Conservation (phyloP, 2,888 invertebrate species). For the Phorcus lineatus region DNA sequence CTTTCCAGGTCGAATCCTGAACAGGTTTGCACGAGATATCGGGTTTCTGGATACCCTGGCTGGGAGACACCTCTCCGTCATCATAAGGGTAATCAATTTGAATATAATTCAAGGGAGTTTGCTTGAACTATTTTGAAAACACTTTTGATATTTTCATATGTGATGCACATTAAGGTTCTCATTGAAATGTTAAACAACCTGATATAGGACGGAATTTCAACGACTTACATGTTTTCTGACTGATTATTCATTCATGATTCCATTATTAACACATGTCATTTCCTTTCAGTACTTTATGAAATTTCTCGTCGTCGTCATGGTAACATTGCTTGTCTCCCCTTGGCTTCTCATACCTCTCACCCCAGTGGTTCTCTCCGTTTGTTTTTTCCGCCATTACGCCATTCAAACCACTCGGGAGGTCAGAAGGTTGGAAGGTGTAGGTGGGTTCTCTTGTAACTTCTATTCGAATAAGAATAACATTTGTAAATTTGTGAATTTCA, state of each 20-base stretch:
- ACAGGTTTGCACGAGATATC: constrained; percentile 89
- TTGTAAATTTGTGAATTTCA: too few relatives aligned
- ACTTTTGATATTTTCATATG: too few relatives aligned
- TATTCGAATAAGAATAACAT: too few relatives aligned
- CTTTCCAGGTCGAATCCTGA: constrained; percentile 83
- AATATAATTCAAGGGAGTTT: too few relatives aligned
- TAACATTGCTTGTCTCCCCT: constrained; percentile 84
- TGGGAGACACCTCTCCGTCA: constrained; percentile 37
- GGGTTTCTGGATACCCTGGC: constrained; percentile 79
- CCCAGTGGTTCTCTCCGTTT: constrained; percentile 84
- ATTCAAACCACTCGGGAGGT: constrained; percentile 86
- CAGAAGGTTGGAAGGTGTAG: constrained; percentile 78
- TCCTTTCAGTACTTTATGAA: constrained; percentile 80
- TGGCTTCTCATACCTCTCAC: constrained; percentile 77
- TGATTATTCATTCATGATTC: too few relatives aligned
- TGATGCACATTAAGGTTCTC: too few relatives aligned
- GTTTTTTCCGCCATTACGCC: constrained; percentile 84
- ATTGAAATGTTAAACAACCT: too few relatives aligned
- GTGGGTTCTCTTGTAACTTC: constrained; percentile 65
- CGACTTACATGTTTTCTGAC: too few relatives aligned
- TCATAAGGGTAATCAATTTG: too few relatives aligned
- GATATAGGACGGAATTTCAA: too few relatives aligned
- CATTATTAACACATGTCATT: too few relatives aligned
- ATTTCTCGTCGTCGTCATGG: constrained; percentile 79
- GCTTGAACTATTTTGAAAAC: too few relatives aligned